These are phyloP conservation scores for Heliconius erato DNA, from an alignment of 2,888 invertebrate species.

Conservation along the genomic window DNA sequence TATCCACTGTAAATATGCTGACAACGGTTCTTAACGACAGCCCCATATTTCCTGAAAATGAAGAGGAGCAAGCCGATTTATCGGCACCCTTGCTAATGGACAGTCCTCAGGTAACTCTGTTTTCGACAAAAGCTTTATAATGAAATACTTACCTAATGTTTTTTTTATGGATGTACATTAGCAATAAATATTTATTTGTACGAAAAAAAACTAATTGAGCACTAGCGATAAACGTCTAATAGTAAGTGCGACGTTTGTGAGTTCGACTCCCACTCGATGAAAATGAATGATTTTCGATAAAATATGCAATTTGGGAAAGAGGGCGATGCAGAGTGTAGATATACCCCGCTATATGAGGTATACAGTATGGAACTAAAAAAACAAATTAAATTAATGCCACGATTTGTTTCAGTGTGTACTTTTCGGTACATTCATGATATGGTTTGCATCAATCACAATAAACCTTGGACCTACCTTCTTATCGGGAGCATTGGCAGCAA, in stretches of 20 bases:
- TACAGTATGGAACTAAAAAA: background rate
- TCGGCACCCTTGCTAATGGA: constrained; percentile 92
- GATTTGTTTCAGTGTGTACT: constrained; percentile 90
- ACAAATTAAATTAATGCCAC: background rate
- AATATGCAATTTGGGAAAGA: too few species aligned
- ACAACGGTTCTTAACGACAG: constrained; percentile 94
- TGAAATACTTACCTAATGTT: background rate
- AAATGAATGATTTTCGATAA: too few species aligned
- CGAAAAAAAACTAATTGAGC: too few species aligned
- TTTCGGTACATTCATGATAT: constrained; percentile 96
- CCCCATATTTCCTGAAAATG: constrained; percentile 93
- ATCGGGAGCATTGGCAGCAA: constrained; percentile 93
- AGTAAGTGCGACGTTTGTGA: too few species aligned
- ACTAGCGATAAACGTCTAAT: too few species aligned
- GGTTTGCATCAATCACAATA: constrained; percentile 96
- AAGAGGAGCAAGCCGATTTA: constrained; percentile 88
- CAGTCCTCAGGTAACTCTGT: constrained; percentile 88
- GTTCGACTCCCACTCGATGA: too few species aligned
- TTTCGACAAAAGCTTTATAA: background rate
- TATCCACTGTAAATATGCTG: constrained; percentile 96
- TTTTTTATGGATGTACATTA: background rate
- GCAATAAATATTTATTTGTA: background rate
- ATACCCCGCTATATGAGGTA: background rate
- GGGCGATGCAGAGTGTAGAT: background rate
- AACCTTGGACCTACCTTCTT: constrained; percentile 95